These are phyloP conservation scores for Cryptus armator DNA, from an alignment of 2,888 invertebrate genomes.

Conservation along the genomic window DNA sequence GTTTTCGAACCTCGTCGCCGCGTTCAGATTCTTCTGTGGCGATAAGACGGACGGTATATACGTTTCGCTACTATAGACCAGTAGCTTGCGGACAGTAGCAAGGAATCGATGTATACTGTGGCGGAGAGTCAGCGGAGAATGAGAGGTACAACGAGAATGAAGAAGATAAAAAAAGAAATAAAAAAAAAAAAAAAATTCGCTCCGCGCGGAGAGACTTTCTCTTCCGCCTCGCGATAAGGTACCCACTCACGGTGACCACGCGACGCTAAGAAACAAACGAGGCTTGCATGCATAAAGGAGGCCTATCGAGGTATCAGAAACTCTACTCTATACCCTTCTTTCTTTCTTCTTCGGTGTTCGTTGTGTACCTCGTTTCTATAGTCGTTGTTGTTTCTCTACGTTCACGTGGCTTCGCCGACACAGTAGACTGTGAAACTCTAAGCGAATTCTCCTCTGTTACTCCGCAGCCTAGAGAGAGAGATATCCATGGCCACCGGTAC, in stretches of 20 bases:
- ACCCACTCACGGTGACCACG: slow-evolving; percentile 68
- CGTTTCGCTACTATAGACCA: slow-evolving; percentile 23
- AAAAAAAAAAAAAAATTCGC: slow-evolving; percentile 61
- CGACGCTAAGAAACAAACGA: slow-evolving; percentile 71
- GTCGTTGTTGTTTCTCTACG: slow-evolving; percentile 10
- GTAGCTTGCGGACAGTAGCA: slow-evolving; percentile 35
- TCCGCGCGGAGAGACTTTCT: slow-evolving; percentile 74
- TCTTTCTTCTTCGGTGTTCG: slow-evolving; percentile 18
- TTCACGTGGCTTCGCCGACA: slow-evolving; percentile 42
- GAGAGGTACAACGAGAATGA: slow-evolving; percentile 9
- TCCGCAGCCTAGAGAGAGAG: neutral
- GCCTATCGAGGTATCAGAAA: slow-evolving; percentile 46
- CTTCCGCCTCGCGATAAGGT: slow-evolving; percentile 77
- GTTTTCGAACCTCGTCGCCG: slow-evolving; percentile 38
- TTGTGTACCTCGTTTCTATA: slow-evolving; percentile 17
- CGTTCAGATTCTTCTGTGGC: slow-evolving; percentile 38
- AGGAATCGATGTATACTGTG: slow-evolving; percentile 40
- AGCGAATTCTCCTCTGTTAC: slow-evolving; percentile 15
- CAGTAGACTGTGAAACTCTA: neutral
- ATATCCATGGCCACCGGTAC: slow-evolving; percentile 46
- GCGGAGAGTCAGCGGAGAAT: slow-evolving; percentile 38
- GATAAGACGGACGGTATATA: slow-evolving; percentile 41
- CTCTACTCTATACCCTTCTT: slow-evolving; percentile 44
- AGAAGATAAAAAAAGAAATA: slow-evolving; percentile 26
- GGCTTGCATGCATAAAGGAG: slow-evolving; percentile 65